Percentiles rank a stretch among this genome's conserved stretches.
phyloP scores from a whole-genome alignment of 2,113 vertebrate genomes.

The Calonectris borealis region DNA sequence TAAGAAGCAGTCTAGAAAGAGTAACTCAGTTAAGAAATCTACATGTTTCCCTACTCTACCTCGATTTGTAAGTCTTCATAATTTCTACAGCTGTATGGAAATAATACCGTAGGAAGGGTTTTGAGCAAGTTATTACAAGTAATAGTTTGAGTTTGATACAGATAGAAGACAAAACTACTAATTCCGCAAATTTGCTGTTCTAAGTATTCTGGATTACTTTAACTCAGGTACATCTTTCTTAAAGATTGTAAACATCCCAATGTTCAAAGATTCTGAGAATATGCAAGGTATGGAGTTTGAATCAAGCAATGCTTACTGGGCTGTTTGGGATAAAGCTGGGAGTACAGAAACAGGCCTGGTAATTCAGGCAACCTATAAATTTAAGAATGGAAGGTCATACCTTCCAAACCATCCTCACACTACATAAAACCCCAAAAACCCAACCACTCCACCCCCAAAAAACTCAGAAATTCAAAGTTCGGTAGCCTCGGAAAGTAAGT shows the following conservation, averaged over 20 bases:
- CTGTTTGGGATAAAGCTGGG: not conserved
- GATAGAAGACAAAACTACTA: not conserved
- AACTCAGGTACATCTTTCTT: not conserved
- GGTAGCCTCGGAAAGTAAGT: not conserved
- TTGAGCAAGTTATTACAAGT: not conserved
- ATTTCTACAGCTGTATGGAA: not conserved
- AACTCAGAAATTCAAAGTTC: not conserved
- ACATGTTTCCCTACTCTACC: not conserved
- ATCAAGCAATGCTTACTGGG: not conserved
- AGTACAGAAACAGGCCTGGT: not conserved
- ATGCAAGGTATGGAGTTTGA: not conserved
- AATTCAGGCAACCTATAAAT: not conserved
- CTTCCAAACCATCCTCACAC: not conserved
- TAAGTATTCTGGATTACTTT: not conserved
- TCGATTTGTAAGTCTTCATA: not conserved
- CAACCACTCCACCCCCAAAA: not conserved
- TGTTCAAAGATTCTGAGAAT: not conserved
- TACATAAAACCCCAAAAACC: not conserved
- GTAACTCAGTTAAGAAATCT: not conserved
- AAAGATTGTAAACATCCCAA: not conserved
- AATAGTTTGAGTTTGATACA: not conserved
- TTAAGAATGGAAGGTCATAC: not conserved
- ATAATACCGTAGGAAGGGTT: not conserved
- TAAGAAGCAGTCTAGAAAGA: not conserved
- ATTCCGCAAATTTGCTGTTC: not conserved